Evolutionary conservation across 2,888 invertebrate species (phyloP).

Genomic region (Acrobasis repandana): DNA sequence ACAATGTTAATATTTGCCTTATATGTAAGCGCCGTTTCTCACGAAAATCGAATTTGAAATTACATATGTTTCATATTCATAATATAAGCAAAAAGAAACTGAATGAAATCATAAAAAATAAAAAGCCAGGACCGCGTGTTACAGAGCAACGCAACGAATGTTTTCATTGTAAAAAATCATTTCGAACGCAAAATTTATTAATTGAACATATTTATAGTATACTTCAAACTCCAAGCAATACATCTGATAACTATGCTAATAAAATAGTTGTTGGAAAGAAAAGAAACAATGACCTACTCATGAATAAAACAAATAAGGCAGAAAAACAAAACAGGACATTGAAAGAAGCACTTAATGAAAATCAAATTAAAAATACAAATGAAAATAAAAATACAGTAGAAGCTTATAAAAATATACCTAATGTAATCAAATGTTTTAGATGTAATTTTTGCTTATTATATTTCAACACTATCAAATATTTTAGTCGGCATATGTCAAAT

Average conservation of each 20-base stretch:
- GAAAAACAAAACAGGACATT: neutral
- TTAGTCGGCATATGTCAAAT: neutral
- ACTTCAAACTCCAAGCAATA: conserved; percentile 42
- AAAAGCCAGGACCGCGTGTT: neutral
- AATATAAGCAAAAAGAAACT: conserved; percentile 8
- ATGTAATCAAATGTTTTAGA: neutral
- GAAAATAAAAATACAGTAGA: neutral
- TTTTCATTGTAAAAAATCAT: conserved; percentile 57
- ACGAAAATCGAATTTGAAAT: neutral
- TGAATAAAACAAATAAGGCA: neutral
- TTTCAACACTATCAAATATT: conserved; percentile 1
- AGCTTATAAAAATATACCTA: neutral
- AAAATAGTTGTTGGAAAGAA: conserved; percentile 10
- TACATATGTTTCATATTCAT: neutral
- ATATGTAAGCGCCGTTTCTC: neutral
- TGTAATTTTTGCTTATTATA: conserved; percentile 1
- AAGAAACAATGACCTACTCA: conserved; percentile 11
- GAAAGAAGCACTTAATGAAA: neutral
- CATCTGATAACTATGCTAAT: conserved; percentile 3
- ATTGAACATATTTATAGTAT: conserved; percentile 65
- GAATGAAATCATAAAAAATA: neutral
- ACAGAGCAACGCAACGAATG: conserved; percentile 38
- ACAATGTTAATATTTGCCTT: neutral
- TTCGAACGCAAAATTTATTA: conserved; percentile 48
- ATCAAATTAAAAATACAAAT: neutral